These are phyloP conservation scores for Acleris holmiana DNA, from an alignment of 2,888 invertebrate genomes.

Conservation along the genomic window DNA sequence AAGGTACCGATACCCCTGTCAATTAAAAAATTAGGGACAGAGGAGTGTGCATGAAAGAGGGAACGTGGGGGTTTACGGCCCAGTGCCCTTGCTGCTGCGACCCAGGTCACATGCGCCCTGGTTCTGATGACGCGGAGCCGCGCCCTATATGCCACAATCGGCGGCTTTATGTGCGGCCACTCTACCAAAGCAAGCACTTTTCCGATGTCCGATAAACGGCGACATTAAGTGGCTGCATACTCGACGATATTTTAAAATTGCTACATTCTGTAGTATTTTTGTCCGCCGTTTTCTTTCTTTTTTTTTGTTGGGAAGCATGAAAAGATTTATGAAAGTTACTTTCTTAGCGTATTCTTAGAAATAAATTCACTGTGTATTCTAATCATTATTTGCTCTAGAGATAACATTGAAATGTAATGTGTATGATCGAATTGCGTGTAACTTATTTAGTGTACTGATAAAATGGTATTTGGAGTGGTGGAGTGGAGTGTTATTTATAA, in stretches of 20 bases:
- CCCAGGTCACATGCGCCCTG: constrained; percentile 49
- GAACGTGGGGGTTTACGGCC: constrained; percentile 46
- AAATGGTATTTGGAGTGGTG: too few species aligned
- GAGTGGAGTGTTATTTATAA: too few species aligned
- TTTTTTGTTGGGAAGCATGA: too few species aligned
- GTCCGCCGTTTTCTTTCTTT: too few species aligned
- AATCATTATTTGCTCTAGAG: too few species aligned
- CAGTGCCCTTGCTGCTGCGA: constrained; percentile 55
- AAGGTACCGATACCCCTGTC: constrained; percentile 13
- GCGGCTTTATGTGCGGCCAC: constrained; percentile 30
- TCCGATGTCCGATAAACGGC: constrained; percentile 16
- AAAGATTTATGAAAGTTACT: too few species aligned
- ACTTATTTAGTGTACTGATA: too few species aligned
- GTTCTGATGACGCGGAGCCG: constrained; percentile 42
- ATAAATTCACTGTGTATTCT: too few species aligned
- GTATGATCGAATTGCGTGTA: too few species aligned
- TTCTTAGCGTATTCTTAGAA: too few species aligned
- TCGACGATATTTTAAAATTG: neutral
- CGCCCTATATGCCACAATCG: constrained; percentile 43
- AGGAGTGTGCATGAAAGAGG: constrained; percentile 28
- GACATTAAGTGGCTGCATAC: constrained; percentile 1
- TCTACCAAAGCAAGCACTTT: constrained; percentile 17
- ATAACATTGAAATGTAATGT: too few species aligned
- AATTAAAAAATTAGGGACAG: constrained; percentile 37
- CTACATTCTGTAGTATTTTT: neutral